Percentiles rank a stretch among this genome's conserved stretches.
These are phyloP conservation scores for Onychomys arenicola DNA, from an alignment of 2,797 vertebrate genomes.

Conservation along the genomic window DNA sequence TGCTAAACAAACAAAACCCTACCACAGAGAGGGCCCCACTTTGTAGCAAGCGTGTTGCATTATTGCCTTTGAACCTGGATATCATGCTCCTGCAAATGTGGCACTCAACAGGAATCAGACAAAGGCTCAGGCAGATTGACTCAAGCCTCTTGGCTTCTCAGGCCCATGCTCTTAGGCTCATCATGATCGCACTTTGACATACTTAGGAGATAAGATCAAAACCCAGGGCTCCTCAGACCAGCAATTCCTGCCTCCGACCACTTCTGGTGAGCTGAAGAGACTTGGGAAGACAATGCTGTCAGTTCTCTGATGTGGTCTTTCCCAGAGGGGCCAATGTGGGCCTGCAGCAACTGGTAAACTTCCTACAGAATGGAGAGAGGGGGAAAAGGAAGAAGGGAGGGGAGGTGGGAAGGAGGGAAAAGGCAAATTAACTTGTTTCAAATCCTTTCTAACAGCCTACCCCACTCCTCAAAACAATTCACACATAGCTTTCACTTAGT, in stretches of 20 bases:
- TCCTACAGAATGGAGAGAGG: too few species aligned
- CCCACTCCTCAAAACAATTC: background rate
- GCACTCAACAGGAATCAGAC: background rate
- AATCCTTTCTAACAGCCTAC: background rate
- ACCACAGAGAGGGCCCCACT: background rate
- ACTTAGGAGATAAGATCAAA: background rate
- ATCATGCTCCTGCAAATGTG: background rate
- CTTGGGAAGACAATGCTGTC: background rate
- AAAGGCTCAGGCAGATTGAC: background rate
- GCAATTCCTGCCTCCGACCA: background rate
- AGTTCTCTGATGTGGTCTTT: background rate
- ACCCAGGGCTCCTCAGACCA: background rate
- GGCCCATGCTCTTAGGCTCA: background rate
- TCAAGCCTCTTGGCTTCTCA: background rate
- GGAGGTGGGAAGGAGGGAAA: background rate
- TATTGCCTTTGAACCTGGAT: background rate
- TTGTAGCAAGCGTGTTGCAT: background rate
- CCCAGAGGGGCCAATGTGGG: background rate
- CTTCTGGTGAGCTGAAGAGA: background rate
- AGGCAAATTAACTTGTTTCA: background rate
- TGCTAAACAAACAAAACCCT: background rate
- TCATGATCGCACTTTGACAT: background rate
- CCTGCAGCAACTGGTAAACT: background rate
- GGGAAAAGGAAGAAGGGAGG: background rate
- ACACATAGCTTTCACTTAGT: background rate